phyloP scores from a whole-genome alignment of 2,797 vertebrate genomes.

The Oreortyx pictus region DNA sequence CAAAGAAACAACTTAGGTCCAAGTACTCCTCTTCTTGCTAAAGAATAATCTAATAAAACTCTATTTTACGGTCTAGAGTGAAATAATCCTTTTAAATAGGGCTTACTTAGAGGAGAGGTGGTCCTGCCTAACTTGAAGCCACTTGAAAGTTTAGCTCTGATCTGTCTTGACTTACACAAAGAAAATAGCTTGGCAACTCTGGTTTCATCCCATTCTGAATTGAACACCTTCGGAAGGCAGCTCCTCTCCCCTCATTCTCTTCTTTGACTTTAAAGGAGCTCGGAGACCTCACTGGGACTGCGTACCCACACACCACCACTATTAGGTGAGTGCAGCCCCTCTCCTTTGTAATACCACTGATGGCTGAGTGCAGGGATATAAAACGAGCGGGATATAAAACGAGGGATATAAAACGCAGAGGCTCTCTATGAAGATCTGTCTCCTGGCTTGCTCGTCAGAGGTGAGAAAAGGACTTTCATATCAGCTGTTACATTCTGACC shows the following conservation, averaged over 20 bases:
- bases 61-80: not conserved
- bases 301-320: too few species aligned
- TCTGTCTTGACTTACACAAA: not conserved
- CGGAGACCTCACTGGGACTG: not conserved
- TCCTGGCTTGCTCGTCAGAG: not conserved
- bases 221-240: not conserved
- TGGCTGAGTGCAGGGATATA: not conserved
- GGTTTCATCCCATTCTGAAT: not conserved
- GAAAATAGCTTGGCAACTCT: not conserved
- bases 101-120: not conserved
- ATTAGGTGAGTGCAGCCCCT: not conserved
- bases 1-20: not conserved
- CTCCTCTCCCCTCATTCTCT: not conserved
- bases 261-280: not conserved
- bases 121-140: not conserved
- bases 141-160: constrained; percentile 1
- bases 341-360: not conserved
- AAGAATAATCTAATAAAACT: not conserved
- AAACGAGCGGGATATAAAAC: not conserved
- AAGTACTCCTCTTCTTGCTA: not conserved
- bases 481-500: not conserved
- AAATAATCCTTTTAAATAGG: constrained; percentile 4
- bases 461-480: not conserved
- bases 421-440: not conserved
- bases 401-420: not conserved